Base-by-base conservation (phyloP, 2,113 vertebrate species). In the Drymodes brunneopygia region DNA sequence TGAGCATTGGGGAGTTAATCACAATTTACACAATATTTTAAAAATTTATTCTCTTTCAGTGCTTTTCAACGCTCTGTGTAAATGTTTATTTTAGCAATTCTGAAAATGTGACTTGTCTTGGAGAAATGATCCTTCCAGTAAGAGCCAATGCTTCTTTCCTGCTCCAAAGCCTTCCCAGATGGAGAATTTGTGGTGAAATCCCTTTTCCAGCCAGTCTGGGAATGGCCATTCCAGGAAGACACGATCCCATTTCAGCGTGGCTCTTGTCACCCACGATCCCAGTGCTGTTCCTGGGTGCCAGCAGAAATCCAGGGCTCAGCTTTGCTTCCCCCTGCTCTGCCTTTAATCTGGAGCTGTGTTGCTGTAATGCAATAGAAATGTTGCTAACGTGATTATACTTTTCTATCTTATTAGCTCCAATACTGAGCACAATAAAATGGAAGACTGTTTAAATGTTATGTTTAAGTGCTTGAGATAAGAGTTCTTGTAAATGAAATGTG, bases 401-500 rank as follows among this genome's bases (percentile, higher is more conserved):
- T 90, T 95, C 86, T 94, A 95, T 95, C 94, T 97, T 97, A 95
- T 94, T 97, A 97, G 87, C 93, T 97, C 88, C 92, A 95, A 95
- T 97, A 93, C 91, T 86, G 90, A 86, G 92, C 67, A 97, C 96
- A 97, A 95, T 96, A 92, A 92, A 95, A 96, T 96, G 97, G 81
- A 97, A 94, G 95, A 96, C 66, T 81, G 94, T 96, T 97, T 73
- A 90, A 94, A 81, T 96, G 86, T 96, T 97, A 40, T 93, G 94
- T 96, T 96, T 97, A 97, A 96, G 95, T 96, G 94, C 92, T 92
- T 85, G 94, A 96, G 94, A 97, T 95, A 95, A 97, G 95, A 97
- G 92, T 94, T 96, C 87, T 94, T 97, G 96, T 96, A 96, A 97
- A 97, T 96, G 95, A 96, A 96, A 97, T 97, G 95, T 96, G 94